Evolutionary conservation across 2,888 invertebrate genomes (phyloP).

Genomic region (Morinoia aosen): DNA sequence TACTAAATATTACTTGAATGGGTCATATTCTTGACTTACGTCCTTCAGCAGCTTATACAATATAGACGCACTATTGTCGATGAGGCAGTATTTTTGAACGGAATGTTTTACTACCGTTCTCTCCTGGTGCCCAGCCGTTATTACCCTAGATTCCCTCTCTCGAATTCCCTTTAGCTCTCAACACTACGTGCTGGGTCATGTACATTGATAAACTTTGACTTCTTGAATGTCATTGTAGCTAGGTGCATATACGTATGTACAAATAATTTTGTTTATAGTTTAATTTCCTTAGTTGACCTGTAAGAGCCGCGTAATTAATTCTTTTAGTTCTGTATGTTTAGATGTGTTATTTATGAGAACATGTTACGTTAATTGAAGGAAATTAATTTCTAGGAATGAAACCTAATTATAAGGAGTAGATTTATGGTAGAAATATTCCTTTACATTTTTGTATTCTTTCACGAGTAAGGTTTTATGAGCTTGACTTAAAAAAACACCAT

Average conservation of each 20-base stretch:
- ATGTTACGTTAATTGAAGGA: not conserved
- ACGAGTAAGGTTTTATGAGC: not conserved
- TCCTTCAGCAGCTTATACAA: not conserved
- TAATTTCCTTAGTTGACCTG: not conserved
- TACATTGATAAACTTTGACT: not conserved
- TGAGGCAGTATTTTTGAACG: not conserved
- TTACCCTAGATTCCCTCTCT: not conserved
- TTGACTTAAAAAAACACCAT: not conserved
- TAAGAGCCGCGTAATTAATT: not conserved
- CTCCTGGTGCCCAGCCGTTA: not conserved
- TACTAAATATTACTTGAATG: no score
- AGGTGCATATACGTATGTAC: not conserved
- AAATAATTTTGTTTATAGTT: not conserved
- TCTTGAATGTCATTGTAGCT: not conserved
- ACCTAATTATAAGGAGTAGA: not conserved
- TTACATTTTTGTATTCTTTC: not conserved
- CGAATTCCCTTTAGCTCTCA: not conserved
- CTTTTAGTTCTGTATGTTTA: not conserved
- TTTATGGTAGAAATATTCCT: not conserved
- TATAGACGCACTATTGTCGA: no score
- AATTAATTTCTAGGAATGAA: not conserved
- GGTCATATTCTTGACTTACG: not conserved
- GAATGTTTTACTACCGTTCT: not conserved
- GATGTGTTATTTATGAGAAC: not conserved
- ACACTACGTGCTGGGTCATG: not conserved